Evolutionary conservation across 2,113 vertebrate genomes (phyloP).

Genomic region (Chitala chitala): DNA sequence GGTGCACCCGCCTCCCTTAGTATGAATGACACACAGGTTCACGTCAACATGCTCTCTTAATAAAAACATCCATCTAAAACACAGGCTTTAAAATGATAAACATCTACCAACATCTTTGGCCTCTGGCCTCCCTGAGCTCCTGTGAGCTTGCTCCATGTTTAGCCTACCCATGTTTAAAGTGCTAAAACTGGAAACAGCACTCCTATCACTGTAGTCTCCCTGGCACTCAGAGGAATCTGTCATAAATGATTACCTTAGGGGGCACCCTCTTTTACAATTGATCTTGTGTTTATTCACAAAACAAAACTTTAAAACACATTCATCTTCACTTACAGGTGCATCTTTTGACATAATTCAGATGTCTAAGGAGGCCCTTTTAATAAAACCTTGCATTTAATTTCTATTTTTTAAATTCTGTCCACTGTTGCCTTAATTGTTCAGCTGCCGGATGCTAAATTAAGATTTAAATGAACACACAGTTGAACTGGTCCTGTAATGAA

Average conservation of each 20-base stretch:
- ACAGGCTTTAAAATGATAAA: no score
- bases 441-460: constrained; percentile 3
- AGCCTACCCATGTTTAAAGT: no score
- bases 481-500: constrained; percentile 6
- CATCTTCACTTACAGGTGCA: not conserved
- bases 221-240: not conserved
- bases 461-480: not conserved
- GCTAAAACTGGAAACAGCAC: not conserved
- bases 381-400: not conserved
- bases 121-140: no score
- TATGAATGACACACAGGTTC: not conserved
- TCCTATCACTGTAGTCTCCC: not conserved
- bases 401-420: not conserved
- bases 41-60: not conserved
- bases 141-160: no score
- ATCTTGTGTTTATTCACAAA: not conserved
- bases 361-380: not conserved
- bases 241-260: not conserved
- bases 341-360: constrained; percentile 1
- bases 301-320: not conserved
- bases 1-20: not conserved
- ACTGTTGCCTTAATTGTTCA: not conserved
- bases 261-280: not conserved
- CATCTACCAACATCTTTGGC: no score
- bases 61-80: no score